A percentile compares a stretch with the other conserved stretches of the same genome.
phyloP scores from a whole-genome alignment of 2,113 vertebrate species.

The Dipodomys merriami region DNA sequence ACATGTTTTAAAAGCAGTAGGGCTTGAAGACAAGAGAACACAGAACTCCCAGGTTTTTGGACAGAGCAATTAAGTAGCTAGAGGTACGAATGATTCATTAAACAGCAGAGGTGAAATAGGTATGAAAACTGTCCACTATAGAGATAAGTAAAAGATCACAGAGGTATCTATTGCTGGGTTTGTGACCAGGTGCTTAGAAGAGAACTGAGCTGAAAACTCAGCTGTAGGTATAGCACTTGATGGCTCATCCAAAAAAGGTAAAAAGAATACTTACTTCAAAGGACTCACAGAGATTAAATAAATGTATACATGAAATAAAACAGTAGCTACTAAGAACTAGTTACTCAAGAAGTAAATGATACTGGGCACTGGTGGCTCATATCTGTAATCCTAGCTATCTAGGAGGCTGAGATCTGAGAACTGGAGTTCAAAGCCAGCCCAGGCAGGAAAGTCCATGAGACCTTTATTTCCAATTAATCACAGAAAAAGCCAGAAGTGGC shows the following conservation, averaged over 20 bases:
- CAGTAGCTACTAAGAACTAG: background rate
- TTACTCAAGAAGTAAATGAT: conserved; percentile 20
- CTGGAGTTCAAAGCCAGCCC: too few relatives aligned
- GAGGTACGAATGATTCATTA: background rate
- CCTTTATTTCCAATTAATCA: too few relatives aligned
- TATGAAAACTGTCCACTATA: background rate
- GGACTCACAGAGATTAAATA: conserved; percentile 6
- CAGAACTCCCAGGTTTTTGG: background rate
- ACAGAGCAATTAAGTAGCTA: background rate
- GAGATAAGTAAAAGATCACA: conserved; percentile 32
- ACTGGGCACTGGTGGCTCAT: too few relatives aligned
- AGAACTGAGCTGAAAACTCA: background rate
- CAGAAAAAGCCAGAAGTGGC: too few relatives aligned
- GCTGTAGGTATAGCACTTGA: background rate
- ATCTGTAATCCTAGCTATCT: too few relatives aligned
- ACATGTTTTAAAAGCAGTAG: background rate
- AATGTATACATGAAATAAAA: conserved; percentile 9
- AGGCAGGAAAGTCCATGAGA: too few relatives aligned
- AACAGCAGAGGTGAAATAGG: background rate
- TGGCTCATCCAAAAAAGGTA: conserved; percentile 8
- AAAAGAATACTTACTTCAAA: conserved; percentile 39
- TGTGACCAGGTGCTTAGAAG: background rate
- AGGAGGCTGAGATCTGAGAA: too few relatives aligned
- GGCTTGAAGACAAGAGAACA: background rate
- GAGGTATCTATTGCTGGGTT: background rate